Conservation (phyloP, 2,113 vertebrate genomes). For the Mungos mungo region DNA sequence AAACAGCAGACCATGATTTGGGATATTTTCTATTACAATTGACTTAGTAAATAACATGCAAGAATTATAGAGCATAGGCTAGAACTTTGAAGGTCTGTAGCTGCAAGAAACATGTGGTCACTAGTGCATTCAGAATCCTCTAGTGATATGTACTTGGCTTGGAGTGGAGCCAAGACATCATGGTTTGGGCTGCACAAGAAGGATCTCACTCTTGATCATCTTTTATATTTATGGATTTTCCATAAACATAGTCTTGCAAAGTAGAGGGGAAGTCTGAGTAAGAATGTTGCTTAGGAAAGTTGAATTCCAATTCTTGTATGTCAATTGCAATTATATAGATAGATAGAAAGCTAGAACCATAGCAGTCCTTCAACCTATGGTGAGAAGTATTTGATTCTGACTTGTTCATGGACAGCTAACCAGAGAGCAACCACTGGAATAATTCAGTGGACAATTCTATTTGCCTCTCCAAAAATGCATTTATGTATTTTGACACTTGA, state of each 20-base stretch:
- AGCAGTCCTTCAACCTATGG: neutral
- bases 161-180: neutral
- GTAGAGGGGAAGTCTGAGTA: neutral
- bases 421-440: neutral
- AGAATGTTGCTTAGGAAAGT: neutral
- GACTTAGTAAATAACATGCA: neutral
- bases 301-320: neutral
- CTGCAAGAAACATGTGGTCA: neutral
- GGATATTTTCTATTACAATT: neutral
- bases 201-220: neutral
- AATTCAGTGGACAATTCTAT: neutral
- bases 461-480: neutral
- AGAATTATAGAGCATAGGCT: neutral
- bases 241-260: neutral
- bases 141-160: rapidly evolving
- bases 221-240: neutral
- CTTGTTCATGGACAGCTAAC: neutral
- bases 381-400: neutral
- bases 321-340: neutral
- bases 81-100: neutral
- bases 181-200: rapidly evolving
- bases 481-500: neutral
- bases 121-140: neutral
- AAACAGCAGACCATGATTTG: neutral
- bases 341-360: neutral